Evolutionary conservation across 92 coral and sea anemone genomes (phyloP), one percentile per base, ranked within the genome.

Genomic region (Heliopora coerulea): DNA sequence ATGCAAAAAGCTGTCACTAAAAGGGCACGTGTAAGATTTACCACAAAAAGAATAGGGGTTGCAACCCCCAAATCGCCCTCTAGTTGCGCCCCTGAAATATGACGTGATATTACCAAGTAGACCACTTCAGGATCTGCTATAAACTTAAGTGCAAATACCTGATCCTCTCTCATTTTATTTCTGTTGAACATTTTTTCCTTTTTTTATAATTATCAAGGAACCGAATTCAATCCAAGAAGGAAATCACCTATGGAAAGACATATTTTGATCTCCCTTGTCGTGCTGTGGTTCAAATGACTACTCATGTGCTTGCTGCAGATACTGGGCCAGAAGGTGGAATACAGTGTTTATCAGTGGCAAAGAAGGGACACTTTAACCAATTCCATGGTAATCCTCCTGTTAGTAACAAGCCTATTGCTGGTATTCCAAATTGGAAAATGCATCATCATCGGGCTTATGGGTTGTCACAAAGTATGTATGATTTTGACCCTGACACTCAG

Each of bases 281-380:
- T 7, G 78, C 19, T 25, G 84, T 95, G 32, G 72, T 80, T 8
- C 78, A 91, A 26, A 81, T 88, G 59, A 73, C 64, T 15, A 49
- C 58, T 58, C 81, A 80, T 39, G 59, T 87, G n/a, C 75, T 77
- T 31, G 88, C 85, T 0, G 96, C 95, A 13, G 88, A 91, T 23
- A 95, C 99, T 56, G 99, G 99, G 0, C 99, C 99, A 10, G 96
- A 78, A 18, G 96, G 87, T 13, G 99, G 99, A 3, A 74, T 86
- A 42, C 75, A 78, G 28, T 83, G 81, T 67, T 81, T 95, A 3
- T 57, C 59, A 26, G 56, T 86, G 2, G 65, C 62, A 5, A 50
- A 61, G 30, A 73, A 33, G 24, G 24, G 33, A 42, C 74, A 72
- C 54, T 68, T 78, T 17, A 56, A 75, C 29, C 57, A 79, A 23